phyloP scores from a whole-genome alignment of 2,888 invertebrate species.

The Scaptomyza cyrtandrae region DNA sequence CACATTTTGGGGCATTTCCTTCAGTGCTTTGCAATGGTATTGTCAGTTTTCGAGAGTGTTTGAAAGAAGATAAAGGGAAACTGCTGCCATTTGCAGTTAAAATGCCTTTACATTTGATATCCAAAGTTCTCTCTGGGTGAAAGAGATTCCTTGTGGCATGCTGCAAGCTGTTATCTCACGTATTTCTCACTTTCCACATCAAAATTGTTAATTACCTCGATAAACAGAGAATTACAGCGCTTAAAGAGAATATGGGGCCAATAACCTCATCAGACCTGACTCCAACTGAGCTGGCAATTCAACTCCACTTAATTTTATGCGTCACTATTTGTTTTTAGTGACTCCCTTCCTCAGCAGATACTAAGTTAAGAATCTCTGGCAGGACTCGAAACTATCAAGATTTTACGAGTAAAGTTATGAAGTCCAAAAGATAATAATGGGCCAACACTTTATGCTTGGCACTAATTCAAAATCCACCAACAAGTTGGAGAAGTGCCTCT shows the following conservation, averaged over 20 bases:
- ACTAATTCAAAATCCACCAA: slow-evolving; percentile 77
- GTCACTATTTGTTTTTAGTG: slow-evolving; percentile 44
- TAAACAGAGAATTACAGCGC: slow-evolving; percentile 60
- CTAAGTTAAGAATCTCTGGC: background rate
- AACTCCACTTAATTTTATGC: slow-evolving; percentile 53
- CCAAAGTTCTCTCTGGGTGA: slow-evolving; percentile 3
- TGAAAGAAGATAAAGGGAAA: background rate
- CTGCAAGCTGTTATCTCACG: slow-evolving; percentile 53
- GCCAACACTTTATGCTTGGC: slow-evolving; percentile 84
- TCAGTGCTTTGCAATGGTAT: slow-evolving; percentile 26
- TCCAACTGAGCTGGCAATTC: slow-evolving; percentile 15
- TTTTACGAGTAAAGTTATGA: slow-evolving; percentile 79
- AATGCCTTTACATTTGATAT: slow-evolving; percentile 50
- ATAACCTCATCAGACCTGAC: slow-evolving; percentile 28
- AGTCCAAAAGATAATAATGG: slow-evolving; percentile 84
- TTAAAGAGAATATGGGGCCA: slow-evolving; percentile 43
- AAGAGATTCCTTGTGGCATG: slow-evolving; percentile 26
- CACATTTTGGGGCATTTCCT: slow-evolving; percentile 59
- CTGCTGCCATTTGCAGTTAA: slow-evolving; percentile 40
- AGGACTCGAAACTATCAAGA: slow-evolving; percentile 57
- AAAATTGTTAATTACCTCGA: slow-evolving; percentile 67
- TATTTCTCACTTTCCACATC: slow-evolving; percentile 22
- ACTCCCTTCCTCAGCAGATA: slow-evolving; percentile 7
- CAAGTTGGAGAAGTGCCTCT: slow-evolving; percentile 36
- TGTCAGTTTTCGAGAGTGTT: slow-evolving; percentile 32